Evolutionary conservation across 2,888 invertebrate genomes (phyloP), one percentile per base, ranked within the genome.

Genomic region (Andrena fulva): DNA sequence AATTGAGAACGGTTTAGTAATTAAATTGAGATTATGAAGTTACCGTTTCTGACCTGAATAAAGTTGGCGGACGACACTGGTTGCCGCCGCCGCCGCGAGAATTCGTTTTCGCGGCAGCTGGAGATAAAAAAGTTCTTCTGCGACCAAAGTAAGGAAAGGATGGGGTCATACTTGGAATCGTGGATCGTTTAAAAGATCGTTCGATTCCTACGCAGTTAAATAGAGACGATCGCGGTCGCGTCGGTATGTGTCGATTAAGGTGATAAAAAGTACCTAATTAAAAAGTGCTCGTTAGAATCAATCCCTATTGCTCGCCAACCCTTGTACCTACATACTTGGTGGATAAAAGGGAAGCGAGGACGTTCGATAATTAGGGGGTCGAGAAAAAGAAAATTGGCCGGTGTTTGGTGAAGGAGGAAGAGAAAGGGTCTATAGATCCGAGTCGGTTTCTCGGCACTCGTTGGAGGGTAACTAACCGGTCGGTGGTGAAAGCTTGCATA

Each of bases 401-500:
- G 31, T 27, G 50, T 50, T 12, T 31, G 29, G 27, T 2, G 31
- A 27, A n/a, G 29, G 33, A 29, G 48, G 7, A 67, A 56, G 72
- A 78, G 64, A 35, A 62, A 27, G 29, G 35, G 33, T 59, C 59
- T 62, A 24, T 42, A 42, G 54, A n/a, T n/a, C n/a, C 64, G 66
- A 68, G 60, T 68, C 35, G 60, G 52, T 67, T 42, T 48, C 54
- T n/a, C n/a, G 69, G 10, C 10, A 31, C 67, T 67, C 73, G 64
- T 72, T 48, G 20, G 52, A 63, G 80, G 84, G 84, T 87, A 90
- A 88, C 89, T 89, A 87, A 90, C 87, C 85, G 79, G 84, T 80
- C 66, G 35, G 77, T 63, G 66, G 71, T 64, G 80, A 79, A 77
- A 78, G 82, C 84, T 84, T 91, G 89, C 88, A 91, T 91, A 91